Base-by-base conservation (phyloP, 1,140 invertebrate species). In the Macrosteles quadrilineatus region DNA sequence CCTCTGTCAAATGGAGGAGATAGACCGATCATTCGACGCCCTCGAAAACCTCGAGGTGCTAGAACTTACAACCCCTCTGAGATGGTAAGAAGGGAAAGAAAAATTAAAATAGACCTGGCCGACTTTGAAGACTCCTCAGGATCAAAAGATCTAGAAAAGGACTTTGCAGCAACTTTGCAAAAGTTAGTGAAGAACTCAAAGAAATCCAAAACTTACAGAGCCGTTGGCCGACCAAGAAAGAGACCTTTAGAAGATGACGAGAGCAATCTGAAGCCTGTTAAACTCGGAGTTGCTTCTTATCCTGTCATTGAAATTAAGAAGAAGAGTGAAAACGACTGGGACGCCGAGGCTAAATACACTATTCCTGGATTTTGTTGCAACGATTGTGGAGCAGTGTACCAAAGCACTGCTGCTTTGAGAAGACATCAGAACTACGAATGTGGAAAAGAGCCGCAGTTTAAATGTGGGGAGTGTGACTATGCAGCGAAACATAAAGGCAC, bases 371-470 rank as follows among this genome's bases (percentile, higher is more conserved):
- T 25, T 17, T 66, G 63, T 25, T 66, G 63, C 63, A 66, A 43
- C 36, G 30, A 53, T 12, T 74, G 73, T 29, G 69, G 69, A 1
- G 53, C 63, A 0, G 65, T 64, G 29, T 74, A 74, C 62, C 72
- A 73, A 31, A 50, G 70, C 21, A 68, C 68, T 23, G 67, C 29
- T 0, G 53, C 57, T 21, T 23, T 74, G 30, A 66, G 43, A 17
- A 30, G 69, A n/a, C 83, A 85, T 71, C 74, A 78, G 67, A 81
- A 82, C 50, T 81, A 84, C 68, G 85, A 87, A 69, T 87, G 86
- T 70, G 85, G 85, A 19, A 81, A 85, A n/a, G 79, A 80, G 12
- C 84, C 85, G 0, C 79, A 82, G 74, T 87, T 84, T 75, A 78
- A 80, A 19, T 87, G 85, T 59, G 67, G 62, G 1, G 64, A 72